A percentile compares a stretch with the other conserved stretches of the same genome.
Evolutionary conservation across 1,140 invertebrate species (phyloP).

Genomic region (Pseudomyrmex concolor): DNA sequence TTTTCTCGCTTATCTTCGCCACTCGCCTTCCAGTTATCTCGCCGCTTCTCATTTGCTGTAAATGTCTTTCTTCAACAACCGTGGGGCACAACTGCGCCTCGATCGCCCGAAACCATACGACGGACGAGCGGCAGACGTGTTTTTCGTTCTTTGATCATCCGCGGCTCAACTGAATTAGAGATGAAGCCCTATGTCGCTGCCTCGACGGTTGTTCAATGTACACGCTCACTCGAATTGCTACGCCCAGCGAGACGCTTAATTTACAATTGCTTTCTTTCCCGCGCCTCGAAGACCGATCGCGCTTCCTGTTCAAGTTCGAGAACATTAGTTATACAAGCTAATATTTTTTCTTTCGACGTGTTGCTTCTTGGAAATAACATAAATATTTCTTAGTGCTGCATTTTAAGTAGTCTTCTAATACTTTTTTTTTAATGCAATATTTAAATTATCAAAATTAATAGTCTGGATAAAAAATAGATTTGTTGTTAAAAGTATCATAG

Average conservation of each 20-base stretch:
- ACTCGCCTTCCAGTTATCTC: neutral
- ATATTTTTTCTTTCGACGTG: neutral
- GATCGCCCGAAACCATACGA: slow-evolving; percentile 58
- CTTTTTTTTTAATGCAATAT: neutral
- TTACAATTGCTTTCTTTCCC: slow-evolving; percentile 29
- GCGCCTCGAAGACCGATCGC: neutral
- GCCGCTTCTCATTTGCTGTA: slow-evolving; percentile 15
- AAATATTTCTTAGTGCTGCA: neutral
- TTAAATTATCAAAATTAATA: neutral
- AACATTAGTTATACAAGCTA: slow-evolving; percentile 17
- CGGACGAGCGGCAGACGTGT: slow-evolving; percentile 23
- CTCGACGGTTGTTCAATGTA: slow-evolving; percentile 1
- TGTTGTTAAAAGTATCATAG: no score
- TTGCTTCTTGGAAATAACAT: neutral
- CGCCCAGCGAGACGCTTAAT: neutral
- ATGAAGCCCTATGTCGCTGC: slow-evolving; percentile 31
- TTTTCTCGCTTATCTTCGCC: slow-evolving; percentile 2
- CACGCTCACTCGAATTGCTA: slow-evolving; percentile 19
- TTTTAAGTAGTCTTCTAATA: neutral
- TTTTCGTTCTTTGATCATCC: slow-evolving; percentile 69
- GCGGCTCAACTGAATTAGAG: slow-evolving; percentile 65
- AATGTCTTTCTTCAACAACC: slow-evolving; percentile 15
- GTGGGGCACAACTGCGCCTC: slow-evolving; percentile 1
- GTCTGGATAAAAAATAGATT: neutral
- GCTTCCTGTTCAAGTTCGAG: neutral